Base-by-base conservation (phyloP, 2,113 vertebrate species). In the Lagopus muta region DNA sequence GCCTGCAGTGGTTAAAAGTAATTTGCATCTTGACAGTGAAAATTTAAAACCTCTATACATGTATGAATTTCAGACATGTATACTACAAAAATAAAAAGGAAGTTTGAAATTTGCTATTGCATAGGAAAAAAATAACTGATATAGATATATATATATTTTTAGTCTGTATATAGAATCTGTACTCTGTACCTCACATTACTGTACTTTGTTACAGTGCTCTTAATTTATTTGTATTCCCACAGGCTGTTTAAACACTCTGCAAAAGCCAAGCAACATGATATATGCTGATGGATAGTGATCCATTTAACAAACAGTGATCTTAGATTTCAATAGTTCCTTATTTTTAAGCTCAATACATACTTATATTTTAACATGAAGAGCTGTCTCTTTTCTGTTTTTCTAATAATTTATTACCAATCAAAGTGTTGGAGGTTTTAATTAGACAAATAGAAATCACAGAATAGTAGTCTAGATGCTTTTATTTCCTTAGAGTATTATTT, bases 221-320 rank as follows among this genome's bases (percentile, higher is more conserved):
- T 64, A 58, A 71, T 87, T 65, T 70, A 73, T 88, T 93, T 86
- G 78, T 83, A 92, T 92, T 74, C 6, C 8, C 18, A 77, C 47
- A 40, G 20, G 17, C 81, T 47, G 79, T 74, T 61, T 58, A 80
- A 93, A 28, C 10, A 50, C 55, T 77, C 9, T 73, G 19, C 21
- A 85, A 70, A 82, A 57, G 58, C 40, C 60, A 88, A 22, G 32
- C 86, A 71, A 34, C 22, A 42, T 54, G 47, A 80, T 86, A 42
- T 76, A 55, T 48, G 19, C 8, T 69, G 76, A 66, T 57, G 3
- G 4, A 21, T 64, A 52, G 30, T 82, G 45, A 76, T 22, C 36
- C 42, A 71, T 58, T 88, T 15, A 79, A 32, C 20, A 72, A 16
- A 40, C 8, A 13, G 3, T 10, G 12, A 72, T 38, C 2, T 81